Evolutionary conservation across 2,797 vertebrate species (phyloP).

Genomic region (Myotis pilosus): DNA sequence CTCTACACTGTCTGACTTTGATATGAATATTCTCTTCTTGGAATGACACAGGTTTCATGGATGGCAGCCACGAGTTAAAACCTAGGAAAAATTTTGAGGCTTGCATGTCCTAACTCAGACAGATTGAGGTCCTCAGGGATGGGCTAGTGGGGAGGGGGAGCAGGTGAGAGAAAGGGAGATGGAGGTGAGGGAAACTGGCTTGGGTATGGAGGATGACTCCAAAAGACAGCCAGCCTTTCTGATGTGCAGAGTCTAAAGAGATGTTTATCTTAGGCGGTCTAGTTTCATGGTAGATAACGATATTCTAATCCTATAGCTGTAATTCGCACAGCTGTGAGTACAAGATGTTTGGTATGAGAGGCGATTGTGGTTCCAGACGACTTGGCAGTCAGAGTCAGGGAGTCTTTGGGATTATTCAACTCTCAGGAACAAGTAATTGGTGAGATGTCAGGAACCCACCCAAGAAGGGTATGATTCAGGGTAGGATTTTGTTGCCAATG

Average conservation of each 20-base stretch:
- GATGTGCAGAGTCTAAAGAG: background rate
- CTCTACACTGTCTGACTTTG: slow-evolving; percentile 42
- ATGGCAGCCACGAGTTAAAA: background rate
- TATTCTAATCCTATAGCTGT: background rate
- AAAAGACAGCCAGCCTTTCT: background rate
- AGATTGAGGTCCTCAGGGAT: background rate
- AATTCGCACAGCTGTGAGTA: background rate
- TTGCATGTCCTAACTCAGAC: background rate
- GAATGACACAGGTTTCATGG: background rate
- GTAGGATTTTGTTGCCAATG: background rate
- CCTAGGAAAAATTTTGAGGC: background rate
- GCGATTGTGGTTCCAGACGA: background rate
- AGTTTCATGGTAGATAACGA: background rate
- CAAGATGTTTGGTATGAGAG: background rate
- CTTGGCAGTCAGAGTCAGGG: background rate
- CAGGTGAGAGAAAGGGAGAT: background rate
- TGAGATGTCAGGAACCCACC: background rate
- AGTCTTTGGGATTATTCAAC: background rate
- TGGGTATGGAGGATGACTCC: background rate
- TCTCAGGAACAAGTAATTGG: background rate
- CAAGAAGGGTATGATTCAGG: background rate
- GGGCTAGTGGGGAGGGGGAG: background rate
- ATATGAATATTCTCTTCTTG: background rate
- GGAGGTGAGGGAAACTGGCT: background rate
- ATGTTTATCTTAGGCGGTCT: background rate